Percentiles rank a stretch among this genome's conserved stretches.
phyloP scores from a whole-genome alignment of 37 sponge, comb jelly and placozoan species.

The Cliona cf. orientalis region DNA sequence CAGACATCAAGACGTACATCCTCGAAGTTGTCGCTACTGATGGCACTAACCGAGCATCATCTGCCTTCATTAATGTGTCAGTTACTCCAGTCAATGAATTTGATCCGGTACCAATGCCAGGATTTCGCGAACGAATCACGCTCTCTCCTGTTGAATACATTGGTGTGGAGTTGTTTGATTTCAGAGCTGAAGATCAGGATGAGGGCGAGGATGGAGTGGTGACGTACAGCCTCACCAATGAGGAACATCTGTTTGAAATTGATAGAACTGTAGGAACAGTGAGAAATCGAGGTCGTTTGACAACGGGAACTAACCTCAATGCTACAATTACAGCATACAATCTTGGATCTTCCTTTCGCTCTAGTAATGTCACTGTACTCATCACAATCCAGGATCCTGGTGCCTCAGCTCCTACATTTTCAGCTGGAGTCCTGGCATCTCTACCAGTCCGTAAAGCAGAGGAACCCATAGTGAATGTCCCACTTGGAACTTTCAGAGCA shows the following conservation, averaged over 20 bases:
- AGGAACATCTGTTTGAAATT: conserved; percentile 25
- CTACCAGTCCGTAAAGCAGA: neutral
- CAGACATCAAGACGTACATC: neutral
- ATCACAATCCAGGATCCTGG: conserved; percentile 12
- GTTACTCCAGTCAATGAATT: conserved; percentile 56
- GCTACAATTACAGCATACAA: conserved; percentile 43
- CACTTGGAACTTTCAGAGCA: neutral
- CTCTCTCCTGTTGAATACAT: conserved; percentile 33
- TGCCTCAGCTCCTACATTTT: neutral
- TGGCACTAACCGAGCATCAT: conserved; percentile 23
- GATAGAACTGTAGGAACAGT: conserved; percentile 55
- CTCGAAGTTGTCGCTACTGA: conserved; percentile 62
- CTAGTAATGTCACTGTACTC: conserved; percentile 10
- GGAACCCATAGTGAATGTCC: neutral
- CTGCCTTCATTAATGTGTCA: conserved; percentile 22
- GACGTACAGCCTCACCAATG: conserved; percentile 2
- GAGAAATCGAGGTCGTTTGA: conserved; percentile 33
- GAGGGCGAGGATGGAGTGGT: conserved; percentile 22
- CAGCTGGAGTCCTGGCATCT: neutral
- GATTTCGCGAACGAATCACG: conserved; percentile 9
- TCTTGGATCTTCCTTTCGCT: conserved; percentile 5
- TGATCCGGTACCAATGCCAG: conserved; percentile 22
- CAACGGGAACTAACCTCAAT: neutral
- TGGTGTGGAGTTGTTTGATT: conserved; percentile 23
- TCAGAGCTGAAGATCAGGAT: conserved; percentile 68